Evolutionary conservation across 2,797 vertebrate species (phyloP), one percentile per base, ranked within the genome.

Genomic region (Pipistrellus kuhlii): DNA sequence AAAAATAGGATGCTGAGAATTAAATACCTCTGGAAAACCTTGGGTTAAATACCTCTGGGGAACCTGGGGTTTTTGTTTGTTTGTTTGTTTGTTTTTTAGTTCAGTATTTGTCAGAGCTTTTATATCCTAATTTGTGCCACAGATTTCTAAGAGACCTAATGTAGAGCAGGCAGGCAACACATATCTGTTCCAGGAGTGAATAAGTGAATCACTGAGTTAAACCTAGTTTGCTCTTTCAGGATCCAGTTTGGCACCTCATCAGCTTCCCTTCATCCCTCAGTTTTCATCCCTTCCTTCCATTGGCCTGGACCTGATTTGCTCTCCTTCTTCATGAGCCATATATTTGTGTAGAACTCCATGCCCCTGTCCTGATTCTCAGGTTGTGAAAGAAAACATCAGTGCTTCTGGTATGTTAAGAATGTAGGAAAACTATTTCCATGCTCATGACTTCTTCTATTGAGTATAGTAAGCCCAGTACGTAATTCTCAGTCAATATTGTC

Each of bases 71-170:
- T 41, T 41, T 41, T 41, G 38, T 41, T 41, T 41, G 38, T 41
- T 41, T 41, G 38, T 41, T 41, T 41, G 38, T 41, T 41, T 41
- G 38, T 41, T 41, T 41, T 41, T 41, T 75, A 85, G 48, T 91
- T 90, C 6, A 75, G 12, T 32, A 72, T 88, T 89, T 90, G 20
- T 89, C 64, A 69, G 66, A 81, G 38, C 11, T 89, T 95, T 90
- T 57, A 1, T 75, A 44, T n/a, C 76, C 23, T 83, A 41, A 62
- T 80, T 96, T 88, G 48, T 69, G 76, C 10, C 25, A 41, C 72
- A 17, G 44, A 71, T 11, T 13, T 51, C 35, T 75, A 78, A 66
- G 25, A 88, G 35, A 85, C 17, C 4, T 71, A n/a, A 15, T n/a
- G 77, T 13, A 64, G 25, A 73, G 5, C 17, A 75, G 12, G 17